Evolutionary conservation across 2,888 invertebrate genomes (phyloP).

Genomic region (Phlogophora meticulosa): DNA sequence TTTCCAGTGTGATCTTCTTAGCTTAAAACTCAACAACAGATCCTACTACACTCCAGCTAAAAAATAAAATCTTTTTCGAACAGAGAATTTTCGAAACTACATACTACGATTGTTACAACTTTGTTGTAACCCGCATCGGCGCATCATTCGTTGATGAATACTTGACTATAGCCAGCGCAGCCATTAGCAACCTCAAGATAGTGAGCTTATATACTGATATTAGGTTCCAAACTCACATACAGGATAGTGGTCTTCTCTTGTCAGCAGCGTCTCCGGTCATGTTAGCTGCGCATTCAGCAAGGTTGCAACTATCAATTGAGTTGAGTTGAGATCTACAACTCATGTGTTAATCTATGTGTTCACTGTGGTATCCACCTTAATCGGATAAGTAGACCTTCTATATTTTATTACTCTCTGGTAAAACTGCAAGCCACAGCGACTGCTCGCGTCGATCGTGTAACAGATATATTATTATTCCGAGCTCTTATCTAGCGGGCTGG

Average conservation of each 20-base stretch:
- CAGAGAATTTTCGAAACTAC: background rate
- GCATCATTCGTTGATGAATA: constrained; percentile 37
- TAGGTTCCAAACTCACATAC: too few relatives aligned
- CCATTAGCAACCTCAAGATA: too few relatives aligned
- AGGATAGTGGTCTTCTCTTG: too few relatives aligned
- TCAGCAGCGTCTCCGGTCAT: too few relatives aligned
- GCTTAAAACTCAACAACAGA: background rate
- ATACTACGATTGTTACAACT: constrained; percentile 16
- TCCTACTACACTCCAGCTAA: background rate
- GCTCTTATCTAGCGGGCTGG: constrained; percentile 43
- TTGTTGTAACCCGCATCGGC: constrained; percentile 30
- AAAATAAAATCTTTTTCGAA: background rate
- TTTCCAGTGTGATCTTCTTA: background rate
- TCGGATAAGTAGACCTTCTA: constrained; percentile 19
- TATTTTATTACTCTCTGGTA: background rate
- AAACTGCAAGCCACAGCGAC: constrained; percentile 19
- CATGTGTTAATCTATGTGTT: too few relatives aligned
- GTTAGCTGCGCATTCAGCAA: too few relatives aligned
- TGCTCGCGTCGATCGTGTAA: constrained; percentile 53
- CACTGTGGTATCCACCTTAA: too few relatives aligned
- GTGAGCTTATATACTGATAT: too few relatives aligned
- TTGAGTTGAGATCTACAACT: too few relatives aligned
- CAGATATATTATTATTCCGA: constrained; percentile 42
- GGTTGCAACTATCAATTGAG: too few relatives aligned
- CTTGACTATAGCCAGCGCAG: constrained; percentile 27